Evolutionary conservation across 2,113 vertebrate species (phyloP), one percentile per base, ranked within the genome.

Genomic region (Mellivora capensis): DNA sequence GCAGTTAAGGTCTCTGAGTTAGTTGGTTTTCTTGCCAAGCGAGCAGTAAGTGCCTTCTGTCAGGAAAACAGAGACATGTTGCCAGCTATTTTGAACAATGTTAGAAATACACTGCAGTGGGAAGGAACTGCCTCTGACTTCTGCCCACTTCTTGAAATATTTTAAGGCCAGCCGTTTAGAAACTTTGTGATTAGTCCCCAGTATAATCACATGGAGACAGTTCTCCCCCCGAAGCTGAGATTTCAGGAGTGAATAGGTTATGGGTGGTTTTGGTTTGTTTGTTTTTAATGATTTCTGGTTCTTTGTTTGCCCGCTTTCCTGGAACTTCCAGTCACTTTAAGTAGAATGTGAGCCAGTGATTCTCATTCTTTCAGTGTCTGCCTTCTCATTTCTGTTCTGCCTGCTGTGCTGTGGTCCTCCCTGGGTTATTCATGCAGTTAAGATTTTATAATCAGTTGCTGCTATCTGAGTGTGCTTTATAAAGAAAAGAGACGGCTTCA

Each of bases 91-190:
- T 98, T 98, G 96, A 98, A 96, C 93, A 18, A 84, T 96, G 98
- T 97, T 97, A 93, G 98, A 98, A 98, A 98, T 98, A 93, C 76
- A 98, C 47, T 97, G 94, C 95, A 39, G 94, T 94, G 89, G 37
- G 93, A 86, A 98, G 97, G 90, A 98, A 86, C 97, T 96, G 94
- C 98, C 98, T 98, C 98, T 97, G 97, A 97, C 96, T 98, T 97
- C 96, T 98, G 98, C 98, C 95, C 84, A 98, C 98, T 98, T 97
- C 96, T 97, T 96, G 93, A 95, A 98, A 87, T 98, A 98, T 98
- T 98, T 98, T 98, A 97, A 97, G 97, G 96, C 87, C 8, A 74
- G 95, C 80, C 82, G 1, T 67, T 97, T 97, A 96, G 79, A 74
- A 93, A 94, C 96, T 91, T 98, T 96, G 74, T 93, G 93, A 14